A percentile compares a stretch with the other conserved stretches of the same genome.
These are phyloP conservation scores for Cheiracanthium punctorium DNA, from an alignment of 2,888 invertebrate genomes.

Conservation along the genomic window DNA sequence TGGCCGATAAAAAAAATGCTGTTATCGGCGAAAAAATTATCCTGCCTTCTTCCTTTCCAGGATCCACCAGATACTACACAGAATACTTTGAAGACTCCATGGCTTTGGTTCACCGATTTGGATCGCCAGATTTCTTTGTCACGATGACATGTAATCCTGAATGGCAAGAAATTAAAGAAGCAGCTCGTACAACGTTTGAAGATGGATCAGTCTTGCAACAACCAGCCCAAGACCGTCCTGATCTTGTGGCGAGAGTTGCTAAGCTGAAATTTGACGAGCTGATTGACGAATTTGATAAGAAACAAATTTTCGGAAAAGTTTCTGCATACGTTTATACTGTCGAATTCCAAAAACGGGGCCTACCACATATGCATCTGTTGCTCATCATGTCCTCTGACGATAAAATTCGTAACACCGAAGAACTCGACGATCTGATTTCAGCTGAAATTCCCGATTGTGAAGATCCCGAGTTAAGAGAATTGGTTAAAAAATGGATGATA, in stretches of 20 bases:
- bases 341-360: slow-evolving; percentile 74
- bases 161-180: slow-evolving; percentile 43
- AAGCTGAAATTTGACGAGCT: slow-evolving; percentile 38
- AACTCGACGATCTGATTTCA: slow-evolving; percentile 58
- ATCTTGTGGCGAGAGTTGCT: slow-evolving; percentile 43
- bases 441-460: slow-evolving; percentile 72
- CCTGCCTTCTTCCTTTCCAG: neutral
- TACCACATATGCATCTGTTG: slow-evolving; percentile 74
- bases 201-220: slow-evolving; percentile 54
- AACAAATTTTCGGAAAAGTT: slow-evolving; percentile 24
- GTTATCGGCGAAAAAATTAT: neutral
- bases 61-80: slow-evolving; percentile 73
- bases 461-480: slow-evolving; percentile 69
- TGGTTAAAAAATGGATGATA: no score
- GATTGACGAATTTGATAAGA: slow-evolving; percentile 22
- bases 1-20: neutral
- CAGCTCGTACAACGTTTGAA: slow-evolving; percentile 36
- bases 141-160: slow-evolving; percentile 31
- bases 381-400: neutral
- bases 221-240: slow-evolving; percentile 50
- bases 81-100: slow-evolving; percentile 77
- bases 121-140: slow-evolving; percentile 76
- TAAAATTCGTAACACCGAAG: neutral
- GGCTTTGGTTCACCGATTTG: slow-evolving; percentile 76
- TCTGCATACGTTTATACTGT: slow-evolving; percentile 69